Conservation (phyloP, 2,113 vertebrate genomes). For the Malurus alboscapulatus region DNA sequence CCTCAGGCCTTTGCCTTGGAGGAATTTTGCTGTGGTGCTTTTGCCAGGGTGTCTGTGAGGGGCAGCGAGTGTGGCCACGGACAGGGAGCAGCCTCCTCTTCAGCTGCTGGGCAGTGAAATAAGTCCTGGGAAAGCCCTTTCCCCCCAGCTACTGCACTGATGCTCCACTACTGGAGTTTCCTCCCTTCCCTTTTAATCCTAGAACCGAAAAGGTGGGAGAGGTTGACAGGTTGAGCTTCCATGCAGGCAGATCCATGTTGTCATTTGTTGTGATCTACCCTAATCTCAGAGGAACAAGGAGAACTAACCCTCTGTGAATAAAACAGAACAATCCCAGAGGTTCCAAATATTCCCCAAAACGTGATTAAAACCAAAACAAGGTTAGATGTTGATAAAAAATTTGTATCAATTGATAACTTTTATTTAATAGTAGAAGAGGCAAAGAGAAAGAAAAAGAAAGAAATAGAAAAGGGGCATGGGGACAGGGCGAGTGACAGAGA, state of each 20-base stretch:
- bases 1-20: neutral
- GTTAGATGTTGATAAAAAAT: neutral
- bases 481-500: neutral
- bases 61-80: fast-evolving
- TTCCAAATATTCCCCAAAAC: neutral
- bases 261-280: fast-evolving
- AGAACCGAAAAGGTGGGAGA: fast-evolving
- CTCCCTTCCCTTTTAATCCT: neutral
- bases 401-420: fast-evolving
- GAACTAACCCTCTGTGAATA: neutral
- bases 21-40: neutral
- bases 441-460: neutral
- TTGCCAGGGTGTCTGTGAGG: fast-evolving
- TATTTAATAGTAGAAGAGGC: neutral
- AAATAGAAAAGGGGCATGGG: too few relatives aligned
- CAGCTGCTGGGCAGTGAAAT: neutral
- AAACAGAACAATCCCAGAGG: neutral
- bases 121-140: neutral
- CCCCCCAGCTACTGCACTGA: neutral
- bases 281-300: neutral
- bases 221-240: neutral
- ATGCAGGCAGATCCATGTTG: neutral
- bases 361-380: neutral
- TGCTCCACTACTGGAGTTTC: neutral
- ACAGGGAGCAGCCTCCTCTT: fast-evolving